Evolutionary conservation across 2,888 invertebrate genomes (phyloP).

Genomic region (Sesia bembeciformis): DNA sequence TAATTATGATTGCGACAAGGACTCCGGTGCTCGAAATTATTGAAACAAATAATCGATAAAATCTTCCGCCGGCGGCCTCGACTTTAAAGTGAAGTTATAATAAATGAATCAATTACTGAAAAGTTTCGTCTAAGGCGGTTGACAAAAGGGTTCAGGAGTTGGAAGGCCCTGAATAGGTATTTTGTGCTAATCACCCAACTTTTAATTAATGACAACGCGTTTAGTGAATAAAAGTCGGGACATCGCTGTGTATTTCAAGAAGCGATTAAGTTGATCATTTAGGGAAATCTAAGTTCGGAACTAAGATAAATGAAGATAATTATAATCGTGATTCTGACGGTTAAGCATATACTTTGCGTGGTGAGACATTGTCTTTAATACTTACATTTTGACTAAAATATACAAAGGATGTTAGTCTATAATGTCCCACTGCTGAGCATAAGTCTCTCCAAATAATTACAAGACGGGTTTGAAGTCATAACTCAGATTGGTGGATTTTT

Average conservation of each 20-base stretch:
- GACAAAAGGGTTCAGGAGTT: constrained; percentile 34
- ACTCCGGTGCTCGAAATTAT: constrained; percentile 7
- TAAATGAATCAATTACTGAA: constrained; percentile 40
- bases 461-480: too few relatives aligned
- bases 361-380: too few relatives aligned
- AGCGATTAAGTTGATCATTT: not conserved
- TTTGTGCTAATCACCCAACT: constrained; percentile 52
- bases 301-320: too few relatives aligned
- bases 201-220: constrained; percentile 47
- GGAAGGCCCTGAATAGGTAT: constrained; percentile 33
- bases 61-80: constrained; percentile 13
- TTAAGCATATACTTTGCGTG: too few relatives aligned
- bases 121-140: constrained; percentile 26
- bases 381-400: too few relatives aligned
- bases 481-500: too few relatives aligned
- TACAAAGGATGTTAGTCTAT: too few relatives aligned
- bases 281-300: too few relatives aligned
- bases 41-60: constrained; percentile 29
- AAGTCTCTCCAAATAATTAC: too few relatives aligned
- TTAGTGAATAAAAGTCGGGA: constrained; percentile 37
- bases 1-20: too few relatives aligned
- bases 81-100: constrained; percentile 29
- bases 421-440: too few relatives aligned
- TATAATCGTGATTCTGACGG: too few relatives aligned
- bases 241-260: not conserved